Evolutionary conservation across 2,113 vertebrate genomes (phyloP), one percentile per base, ranked within the genome.

Genomic region (Odobenus rosmarus): DNA sequence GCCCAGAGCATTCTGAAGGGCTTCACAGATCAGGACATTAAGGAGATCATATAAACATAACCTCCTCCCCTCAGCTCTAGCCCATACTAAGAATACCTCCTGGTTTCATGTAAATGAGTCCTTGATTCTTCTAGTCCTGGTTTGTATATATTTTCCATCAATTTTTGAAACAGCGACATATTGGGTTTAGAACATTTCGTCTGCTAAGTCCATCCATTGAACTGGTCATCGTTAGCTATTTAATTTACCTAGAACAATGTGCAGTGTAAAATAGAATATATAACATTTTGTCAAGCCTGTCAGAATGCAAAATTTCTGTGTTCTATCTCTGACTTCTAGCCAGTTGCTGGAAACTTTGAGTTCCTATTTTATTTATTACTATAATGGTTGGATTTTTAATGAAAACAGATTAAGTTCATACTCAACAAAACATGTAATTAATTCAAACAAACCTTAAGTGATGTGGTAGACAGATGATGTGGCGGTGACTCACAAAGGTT

Each of bases 341-440:
- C 16, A 95, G 76, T 91, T 80, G 23, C 51, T 93, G 42, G 23
- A 51, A 88, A 49, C 59, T 64, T 55, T 72, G 36, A 24, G n/a
- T 96, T 88, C 87, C 57, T 79, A 81, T 89, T 87, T 95, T 95
- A 76, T 93, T 81, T 53, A 76, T 90, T 85, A 16, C 19, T 85
- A 3, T 67, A 90, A 85, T 67, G 33, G 49, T 62, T 95, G 23
- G 13, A 53, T 57, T 93, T 95, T 90, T 62, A 88, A 87, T n/a
- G 74, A 82, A 76, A 93, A 83, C 6, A 83, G 57, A 55, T 87
- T 62, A 39, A 23, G 36, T 88, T 72, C 61, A 91, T 46, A 62
- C 31, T 87, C 62, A 36, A 55, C 16, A 83, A 94, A 86, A 72
- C 4, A 49, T 24, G 31, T 12, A 80, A 26, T 71, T 86, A 62